Evolutionary conservation across 2,888 invertebrate species (phyloP), one percentile per base, ranked within the genome.

Genomic region (Cecidostiba fungosa): DNA sequence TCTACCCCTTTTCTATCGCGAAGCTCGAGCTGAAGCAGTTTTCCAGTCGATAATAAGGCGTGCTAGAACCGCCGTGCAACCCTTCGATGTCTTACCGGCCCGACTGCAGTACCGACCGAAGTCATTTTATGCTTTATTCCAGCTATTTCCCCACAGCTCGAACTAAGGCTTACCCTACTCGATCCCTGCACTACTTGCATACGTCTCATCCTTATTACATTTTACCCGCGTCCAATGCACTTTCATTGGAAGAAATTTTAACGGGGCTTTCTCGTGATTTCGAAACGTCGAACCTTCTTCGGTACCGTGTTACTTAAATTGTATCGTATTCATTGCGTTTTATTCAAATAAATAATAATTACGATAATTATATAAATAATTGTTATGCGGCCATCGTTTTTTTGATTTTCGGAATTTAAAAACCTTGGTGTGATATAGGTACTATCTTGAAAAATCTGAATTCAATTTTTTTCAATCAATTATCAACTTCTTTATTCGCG

Each of bases 41-140:
- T 90, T 91, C 89, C 92, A 90, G 93, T 92, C 93, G 93, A 93
- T 93, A 93, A 92, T 91, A 90, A 89, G 89, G 91, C 90, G 88
- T 88, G 89, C 89, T 87, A 81, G 87, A 88, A 87, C 88, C 89
- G 72, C 85, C 87, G 50, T 16, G 73, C 72, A 85, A 84, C 80
- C 77, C 86, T 83, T 87, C 83, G 84, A 84, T 88, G 89, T 86
- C 87, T 88, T 89, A 90, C 88, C 88, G 85, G 87, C 89, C 88
- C 89, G 89, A 90, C 92, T 92, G 88, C 91, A 87, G 87, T 92
- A 91, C 92, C 92, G 92, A 92, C 92, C 87, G 89, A 88, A 88
- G 87, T 84, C 82, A 80, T 69, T 82, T 69, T 43, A 47, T 79
- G 32, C 36, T 36, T 74, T 26, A 82, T 82, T 82, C 54, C 47